A percentile compares a stretch with the other conserved stretches of the same genome.
These are phyloP conservation scores for Archocentrus centrarchus DNA, from an alignment of 2,113 vertebrate genomes.

Conservation along the genomic window DNA sequence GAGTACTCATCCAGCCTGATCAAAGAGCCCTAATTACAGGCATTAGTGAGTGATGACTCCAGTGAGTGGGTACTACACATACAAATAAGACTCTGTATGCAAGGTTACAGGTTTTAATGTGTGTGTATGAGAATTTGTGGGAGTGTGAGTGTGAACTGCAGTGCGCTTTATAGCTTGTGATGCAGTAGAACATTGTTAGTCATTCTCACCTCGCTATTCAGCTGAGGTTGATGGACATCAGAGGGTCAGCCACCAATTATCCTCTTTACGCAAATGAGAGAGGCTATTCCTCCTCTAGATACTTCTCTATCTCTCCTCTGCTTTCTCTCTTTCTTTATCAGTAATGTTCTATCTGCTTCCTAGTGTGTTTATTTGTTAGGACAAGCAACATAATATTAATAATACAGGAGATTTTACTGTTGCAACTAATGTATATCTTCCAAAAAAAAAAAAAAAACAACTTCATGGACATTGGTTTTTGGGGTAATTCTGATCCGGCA, in stretches of 20 bases:
- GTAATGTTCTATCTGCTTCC: not conserved
- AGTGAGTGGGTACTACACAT: slow-evolving; percentile 51
- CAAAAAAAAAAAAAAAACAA: not conserved
- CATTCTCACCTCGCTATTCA: slow-evolving; percentile 42
- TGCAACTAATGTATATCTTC: not conserved
- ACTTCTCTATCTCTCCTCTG: not conserved
- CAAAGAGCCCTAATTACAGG: slow-evolving; percentile 66
- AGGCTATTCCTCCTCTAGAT: slow-evolving; percentile 7
- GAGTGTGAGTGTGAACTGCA: slow-evolving; percentile 19
- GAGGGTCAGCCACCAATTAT: slow-evolving; percentile 63
- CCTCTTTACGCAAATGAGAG: slow-evolving; percentile 52
- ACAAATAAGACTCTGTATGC: slow-evolving; percentile 43
- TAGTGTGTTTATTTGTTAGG: not conserved
- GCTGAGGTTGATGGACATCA: slow-evolving; percentile 46
- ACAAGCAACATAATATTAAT: not conserved
- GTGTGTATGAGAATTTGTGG: slow-evolving; percentile 34
- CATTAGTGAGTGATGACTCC: slow-evolving; percentile 62
- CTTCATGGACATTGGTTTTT: not conserved
- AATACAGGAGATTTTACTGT: not conserved
- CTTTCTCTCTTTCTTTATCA: slow-evolving; percentile 15
- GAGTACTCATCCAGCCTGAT: slow-evolving; percentile 51
- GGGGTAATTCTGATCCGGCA: not conserved
- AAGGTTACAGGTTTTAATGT: slow-evolving; percentile 42
- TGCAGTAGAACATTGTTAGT: slow-evolving; percentile 39
- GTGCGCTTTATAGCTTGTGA: slow-evolving; percentile 17